Conservation (phyloP, 2,797 vertebrate species). For the Simalia tracyae region DNA sequence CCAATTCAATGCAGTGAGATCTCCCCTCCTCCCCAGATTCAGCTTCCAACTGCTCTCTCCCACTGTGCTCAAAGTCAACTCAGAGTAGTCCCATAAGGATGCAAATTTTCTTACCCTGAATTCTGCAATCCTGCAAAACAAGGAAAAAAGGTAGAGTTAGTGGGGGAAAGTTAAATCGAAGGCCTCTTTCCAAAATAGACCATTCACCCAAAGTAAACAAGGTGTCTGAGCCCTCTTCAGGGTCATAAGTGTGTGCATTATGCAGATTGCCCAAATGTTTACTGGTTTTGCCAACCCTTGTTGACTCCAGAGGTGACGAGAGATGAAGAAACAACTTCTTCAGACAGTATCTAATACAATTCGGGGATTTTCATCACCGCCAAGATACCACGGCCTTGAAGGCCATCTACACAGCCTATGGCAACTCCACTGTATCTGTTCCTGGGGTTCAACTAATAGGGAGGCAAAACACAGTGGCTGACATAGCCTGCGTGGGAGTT, state of each 20-base stretch:
- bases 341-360: neutral
- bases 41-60: neutral
- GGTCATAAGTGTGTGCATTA: neutral
- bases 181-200: neutral
- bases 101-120: neutral
- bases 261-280: neutral
- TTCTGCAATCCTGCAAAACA: constrained; percentile 14
- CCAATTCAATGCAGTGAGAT: neutral
- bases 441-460: too few species aligned
- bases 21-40: neutral
- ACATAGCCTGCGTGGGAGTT: neutral
- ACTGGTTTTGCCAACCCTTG: neutral
- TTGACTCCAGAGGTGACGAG: neutral
- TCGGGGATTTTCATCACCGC: neutral
- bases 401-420: neutral
- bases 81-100: neutral
- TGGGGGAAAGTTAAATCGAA: neutral
- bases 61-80: neutral
- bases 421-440: neutral
- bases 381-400: neutral
- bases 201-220: neutral
- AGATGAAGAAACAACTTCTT: neutral
- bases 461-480: neutral
- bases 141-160: neutral
- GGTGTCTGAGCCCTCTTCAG: neutral